Percentiles rank a stretch among this genome's conserved stretches.
Conservation (phyloP, 2,797 vertebrate species). For the Bovichtus diacanthus region DNA sequence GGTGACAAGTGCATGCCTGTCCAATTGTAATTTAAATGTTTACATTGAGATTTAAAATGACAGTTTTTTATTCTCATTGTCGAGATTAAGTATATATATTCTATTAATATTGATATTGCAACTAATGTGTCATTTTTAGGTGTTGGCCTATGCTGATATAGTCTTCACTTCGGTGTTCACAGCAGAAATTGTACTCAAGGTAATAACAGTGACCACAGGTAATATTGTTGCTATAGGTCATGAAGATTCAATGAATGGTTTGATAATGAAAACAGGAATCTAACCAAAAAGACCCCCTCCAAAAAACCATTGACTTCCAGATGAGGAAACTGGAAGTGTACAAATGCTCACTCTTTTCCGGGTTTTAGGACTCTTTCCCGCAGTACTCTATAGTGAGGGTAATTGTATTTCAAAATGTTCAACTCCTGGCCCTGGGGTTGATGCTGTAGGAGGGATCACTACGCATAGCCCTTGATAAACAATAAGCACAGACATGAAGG, state of each 20-base stretch:
- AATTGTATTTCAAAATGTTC: too few relatives aligned
- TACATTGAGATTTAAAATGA: neutral
- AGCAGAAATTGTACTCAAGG: slow-evolving; percentile 94
- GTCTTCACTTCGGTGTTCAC: slow-evolving; percentile 96
- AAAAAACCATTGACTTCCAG: too few relatives aligned
- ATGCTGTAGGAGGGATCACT: too few relatives aligned
- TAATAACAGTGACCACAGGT: slow-evolving; percentile 58
- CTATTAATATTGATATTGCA: neutral
- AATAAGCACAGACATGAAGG: too few relatives aligned
- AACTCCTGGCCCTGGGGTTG: too few relatives aligned
- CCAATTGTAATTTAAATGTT: neutral
- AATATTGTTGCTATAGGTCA: neutral
- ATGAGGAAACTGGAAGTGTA: too few relatives aligned
- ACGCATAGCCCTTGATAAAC: too few relatives aligned
- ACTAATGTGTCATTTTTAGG: slow-evolving; percentile 73
- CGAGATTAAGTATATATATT: neutral
- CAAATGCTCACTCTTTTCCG: too few relatives aligned
- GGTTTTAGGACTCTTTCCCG: too few relatives aligned
- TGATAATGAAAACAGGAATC: neutral
- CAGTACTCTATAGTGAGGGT: too few relatives aligned
- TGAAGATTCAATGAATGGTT: neutral
- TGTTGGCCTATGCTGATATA: slow-evolving; percentile 91
- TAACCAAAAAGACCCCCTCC: too few relatives aligned
- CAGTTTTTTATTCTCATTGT: neutral
- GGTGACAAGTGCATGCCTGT: slow-evolving; percentile 72